Conservation (phyloP, 2,113 vertebrate genomes). For the Alces alces region DNA sequence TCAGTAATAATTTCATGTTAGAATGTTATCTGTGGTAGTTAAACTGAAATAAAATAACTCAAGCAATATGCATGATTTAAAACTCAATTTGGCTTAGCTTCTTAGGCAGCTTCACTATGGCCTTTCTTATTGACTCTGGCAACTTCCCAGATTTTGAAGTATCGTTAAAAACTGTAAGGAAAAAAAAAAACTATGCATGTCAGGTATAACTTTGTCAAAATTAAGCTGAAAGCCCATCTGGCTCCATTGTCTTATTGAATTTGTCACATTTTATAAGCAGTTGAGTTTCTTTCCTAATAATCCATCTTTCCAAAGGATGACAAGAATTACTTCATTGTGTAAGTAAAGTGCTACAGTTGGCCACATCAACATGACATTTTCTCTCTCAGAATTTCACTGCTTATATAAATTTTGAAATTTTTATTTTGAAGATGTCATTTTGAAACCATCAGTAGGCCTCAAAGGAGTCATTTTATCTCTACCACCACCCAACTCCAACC, state of each 20-base stretch:
- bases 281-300: slow-evolving; percentile 56
- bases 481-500: not conserved
- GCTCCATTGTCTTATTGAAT: slow-evolving; percentile 51
- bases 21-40: not conserved
- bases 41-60: slow-evolving; percentile 48
- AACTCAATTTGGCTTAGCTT: slow-evolving; percentile 45
- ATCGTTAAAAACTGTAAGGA: slow-evolving; percentile 28
- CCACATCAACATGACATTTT: not conserved
- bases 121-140: slow-evolving; percentile 51
- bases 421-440: not conserved
- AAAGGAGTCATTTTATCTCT: not conserved
- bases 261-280: slow-evolving; percentile 55
- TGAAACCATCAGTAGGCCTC: not conserved
- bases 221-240: slow-evolving; percentile 56
- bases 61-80: slow-evolving; percentile 38
- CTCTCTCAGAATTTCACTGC: not conserved
- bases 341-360: not conserved
- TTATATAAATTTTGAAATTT: not conserved
- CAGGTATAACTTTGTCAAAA: slow-evolving; percentile 53
- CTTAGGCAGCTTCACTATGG: not conserved
- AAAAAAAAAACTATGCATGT: not conserved
- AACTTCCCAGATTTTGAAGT: slow-evolving; percentile 41
- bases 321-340: slow-evolving; percentile 11
- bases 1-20: slow-evolving; percentile 39
- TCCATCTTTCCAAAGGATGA: slow-evolving; percentile 30